A percentile compares a stretch with the other conserved stretches of the same genome.
Evolutionary conservation across 2,113 vertebrate species (phyloP).

Genomic region (Notothenia rossii): DNA sequence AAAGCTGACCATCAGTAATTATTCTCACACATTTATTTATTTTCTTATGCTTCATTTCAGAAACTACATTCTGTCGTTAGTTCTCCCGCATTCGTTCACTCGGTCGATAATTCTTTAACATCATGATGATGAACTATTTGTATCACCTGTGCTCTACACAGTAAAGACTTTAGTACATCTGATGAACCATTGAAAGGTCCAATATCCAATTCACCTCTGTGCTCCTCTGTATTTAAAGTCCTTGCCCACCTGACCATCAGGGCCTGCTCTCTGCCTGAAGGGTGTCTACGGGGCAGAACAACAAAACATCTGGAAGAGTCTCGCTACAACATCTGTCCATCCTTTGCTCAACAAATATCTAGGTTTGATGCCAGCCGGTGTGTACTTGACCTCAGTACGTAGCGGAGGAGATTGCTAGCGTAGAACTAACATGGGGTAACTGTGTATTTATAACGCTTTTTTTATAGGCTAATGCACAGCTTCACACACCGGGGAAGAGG

Average conservation of each 20-base stretch:
- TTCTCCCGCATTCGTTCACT: too few species aligned
- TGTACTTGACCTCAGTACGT: constrained; percentile 3
- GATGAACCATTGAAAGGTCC: too few species aligned
- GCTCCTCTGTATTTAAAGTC: neutral
- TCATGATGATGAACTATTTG: too few species aligned
- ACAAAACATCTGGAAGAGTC: constrained; percentile 58
- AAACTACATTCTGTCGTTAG: too few species aligned
- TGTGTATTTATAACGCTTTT: constrained; percentile 17
- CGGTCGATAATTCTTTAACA: too few species aligned
- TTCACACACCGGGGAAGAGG: constrained; percentile 11
- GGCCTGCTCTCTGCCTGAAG: constrained; percentile 42
- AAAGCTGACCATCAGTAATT: too few species aligned
- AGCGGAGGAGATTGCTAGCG: constrained; percentile 5
- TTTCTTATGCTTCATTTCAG: too few species aligned
- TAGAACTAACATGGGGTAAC: constrained; percentile 35
- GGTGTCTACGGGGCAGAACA: constrained; percentile 29
- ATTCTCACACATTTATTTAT: too few species aligned
- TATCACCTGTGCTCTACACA: too few species aligned
- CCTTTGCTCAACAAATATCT: constrained; percentile 16
- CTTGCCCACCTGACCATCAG: constrained; percentile 22
- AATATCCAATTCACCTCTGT: too few species aligned
- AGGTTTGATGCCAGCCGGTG: constrained; percentile 38
- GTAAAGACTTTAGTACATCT: too few species aligned
- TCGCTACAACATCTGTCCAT: constrained; percentile 55
- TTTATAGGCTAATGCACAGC: constrained; percentile 18